Percentiles rank a stretch among this genome's conserved stretches.
Evolutionary conservation across 2,888 invertebrate genomes (phyloP).

Genomic region (Rotaria sp.): DNA sequence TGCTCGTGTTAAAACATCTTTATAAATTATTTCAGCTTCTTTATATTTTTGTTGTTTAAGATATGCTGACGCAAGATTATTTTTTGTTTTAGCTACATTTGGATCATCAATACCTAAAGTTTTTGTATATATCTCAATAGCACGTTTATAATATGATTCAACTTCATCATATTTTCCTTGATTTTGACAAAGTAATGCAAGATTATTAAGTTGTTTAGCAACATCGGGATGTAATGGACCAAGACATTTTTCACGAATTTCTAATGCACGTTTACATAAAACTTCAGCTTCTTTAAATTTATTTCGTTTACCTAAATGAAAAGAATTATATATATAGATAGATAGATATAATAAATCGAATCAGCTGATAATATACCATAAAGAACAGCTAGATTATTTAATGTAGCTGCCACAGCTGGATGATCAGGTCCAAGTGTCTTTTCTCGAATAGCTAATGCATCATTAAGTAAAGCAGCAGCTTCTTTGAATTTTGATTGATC

Average conservation of each 20-base stretch:
- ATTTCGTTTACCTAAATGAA: constrained; percentile 68
- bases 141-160: constrained; percentile 78
- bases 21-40: constrained; percentile 95
- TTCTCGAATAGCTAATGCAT: constrained; percentile 91
- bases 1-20: constrained; percentile 55
- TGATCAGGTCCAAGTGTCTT: constrained; percentile 97
- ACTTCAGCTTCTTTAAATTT: constrained; percentile 65
- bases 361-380: constrained; percentile 63
- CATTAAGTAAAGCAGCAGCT: constrained; percentile 91
- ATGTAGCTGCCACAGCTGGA: constrained; percentile 96
- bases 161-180: constrained; percentile 77
- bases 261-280: constrained; percentile 92
- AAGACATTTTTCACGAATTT: constrained; percentile 93
- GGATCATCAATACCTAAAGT: constrained; percentile 80
- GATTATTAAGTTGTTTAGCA: constrained; percentile 95
- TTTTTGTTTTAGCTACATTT: constrained; percentile 98
- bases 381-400: constrained; percentile 94
- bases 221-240: constrained; percentile 98
- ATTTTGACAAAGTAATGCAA: constrained; percentile 94
- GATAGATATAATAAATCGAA: not conserved
- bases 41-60: constrained; percentile 94
- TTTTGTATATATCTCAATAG: constrained; percentile 90
- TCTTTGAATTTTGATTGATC: constrained; percentile 99
- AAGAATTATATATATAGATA: not conserved
- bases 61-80: constrained; percentile 96